Base-by-base conservation (phyloP, 2,888 invertebrate genomes). In the Lithosia quadra region DNA sequence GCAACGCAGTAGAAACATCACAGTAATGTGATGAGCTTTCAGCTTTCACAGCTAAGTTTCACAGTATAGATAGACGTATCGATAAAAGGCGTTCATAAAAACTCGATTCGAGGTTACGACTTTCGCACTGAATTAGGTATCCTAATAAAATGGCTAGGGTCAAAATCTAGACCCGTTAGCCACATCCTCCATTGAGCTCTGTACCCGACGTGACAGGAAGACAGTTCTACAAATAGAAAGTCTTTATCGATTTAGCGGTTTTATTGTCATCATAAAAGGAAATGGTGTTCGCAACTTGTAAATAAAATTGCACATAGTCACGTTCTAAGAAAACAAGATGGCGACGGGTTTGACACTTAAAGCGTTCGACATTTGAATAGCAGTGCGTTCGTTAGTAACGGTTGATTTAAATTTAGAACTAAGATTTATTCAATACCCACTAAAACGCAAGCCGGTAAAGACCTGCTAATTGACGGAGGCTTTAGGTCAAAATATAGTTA, bases 161-260 rank as follows among this genome's bases (percentile, higher is more conserved):
- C 53, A 68, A 68, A 77, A 74, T 72, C 79, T 79, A 79, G 79
- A 49, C 68, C 71, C 55, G 55, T n/a, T n/a, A 74, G 71, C 74
- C 72, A 71, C 69, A 55, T 49, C 8, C n/a, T 34, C 9, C 33
- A 55, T 28, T 22, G 55, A 53, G 55, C 34, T 28, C 28, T 10
- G 49, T n/a, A n/a, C 18, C 28, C 21, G 0, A 66, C 80, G 79
- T 79, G 79, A 79, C 79, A 68, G 79, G 79, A 79, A 58, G 63
- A 11, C 7, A 21, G 60, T 13, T 69, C 76, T 69, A 53, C 43
- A 59, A 72, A 72, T 72, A 71, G 76, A 49, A 59, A 15, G 22
- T 49, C 21, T 53, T 55, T 55, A 63, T 55, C 9, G 18, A 55
- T 63, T 36, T 63, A 21, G 22, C 59, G 59, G 33, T 65, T 65